Base-by-base conservation (phyloP, 2,113 vertebrate genomes). In the Hassar affinis region DNA sequence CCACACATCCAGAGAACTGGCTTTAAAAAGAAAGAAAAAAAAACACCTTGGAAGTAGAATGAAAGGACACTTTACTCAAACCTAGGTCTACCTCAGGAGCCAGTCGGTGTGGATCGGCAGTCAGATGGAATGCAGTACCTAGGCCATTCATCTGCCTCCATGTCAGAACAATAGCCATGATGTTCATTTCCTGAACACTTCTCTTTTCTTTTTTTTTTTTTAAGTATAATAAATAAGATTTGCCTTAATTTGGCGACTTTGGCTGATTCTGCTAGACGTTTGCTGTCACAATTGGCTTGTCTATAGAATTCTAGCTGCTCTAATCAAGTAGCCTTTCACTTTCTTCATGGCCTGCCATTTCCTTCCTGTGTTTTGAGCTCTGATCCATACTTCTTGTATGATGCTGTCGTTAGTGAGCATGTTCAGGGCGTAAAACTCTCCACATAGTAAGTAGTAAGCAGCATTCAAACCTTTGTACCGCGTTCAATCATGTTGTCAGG, bases 1-100 rank as follows among this genome's bases (percentile, higher is more conserved):
- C n/a, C 52, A 47, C 57, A n/a, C 51, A 71, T 56, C 30, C 4
- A 2, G 27, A 72, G 42, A 79, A 78, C 51, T 79, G 52, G 59
- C 52, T 69, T 11, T 10, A 14, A 68, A 35, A 10, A 10, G 38
- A 10, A 38, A 17, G 33, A 14, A 64, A 22, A 57, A 47, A 52
- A 52, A 18, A 11, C 56, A 66, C 71, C 45, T 57, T n/a, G 75
- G n/a, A 78, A 83, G 62, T 81, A 30, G 66, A 57, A 83, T 33
- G 22, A 57, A 71, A 49, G n/a, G 78, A 87, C 79, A 71, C 64
- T 86, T 86, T 88, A 80, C 82, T 79, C 79, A 85, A 88, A 88
- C 80, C 79, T 82, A 84, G 88, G 89, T 89, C 93, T 93, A 93
- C 93, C 92, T 93, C 93, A 92, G 88, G 84, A 88, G 68, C 76